Base-by-base conservation (phyloP, 2,888 invertebrate species). In the Tipula unca region DNA sequence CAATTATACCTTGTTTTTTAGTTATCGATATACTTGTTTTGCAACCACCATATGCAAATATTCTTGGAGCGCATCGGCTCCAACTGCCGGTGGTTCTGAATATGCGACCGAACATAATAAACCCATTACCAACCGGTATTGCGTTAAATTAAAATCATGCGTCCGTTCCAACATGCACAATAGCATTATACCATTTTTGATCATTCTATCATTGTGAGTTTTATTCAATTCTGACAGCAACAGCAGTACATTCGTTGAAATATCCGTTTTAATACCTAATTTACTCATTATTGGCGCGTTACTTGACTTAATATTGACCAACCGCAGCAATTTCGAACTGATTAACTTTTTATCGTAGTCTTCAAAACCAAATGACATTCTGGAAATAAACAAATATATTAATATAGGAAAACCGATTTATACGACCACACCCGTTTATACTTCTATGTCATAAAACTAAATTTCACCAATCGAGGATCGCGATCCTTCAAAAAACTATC, bases 1-100 rank as follows among this genome's bases (percentile, higher is more conserved):
- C 94, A 87, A 96, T 91, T n/a, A 96, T 94, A 39, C 96, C 96
- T 90, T 94, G 94, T 86, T 93, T 92, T 90, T 95, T 95, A 6
- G 94, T 92, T 90, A 91, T 90, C 36, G 92, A 91, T 88, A 93
- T 93, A 97, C 91, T 90, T 97, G 96, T 89, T 98, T 98, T 87
- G 95, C 93, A n/a, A 97, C 93, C 20, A 97, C 91, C 92, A 97
- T 97, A 88, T 95, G 94, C 85, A 98, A 92, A 89, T 97, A 96
- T 91, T 96, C 95, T 89, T 95, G 94, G 54, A 96, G 92, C 88
- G 96, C 95, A 90, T 95, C 95, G 88, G 94, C 93, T 35, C 92
- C 91, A 48, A 90, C 89, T 32, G 89, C 87, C 10, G 89, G 90
- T 84, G 89, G 90, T 87, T 89, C 89, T n/a, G 91, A 92, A 90